phyloP scores from a whole-genome alignment of 2,888 invertebrate genomes.

The Spodoptera littoralis region DNA sequence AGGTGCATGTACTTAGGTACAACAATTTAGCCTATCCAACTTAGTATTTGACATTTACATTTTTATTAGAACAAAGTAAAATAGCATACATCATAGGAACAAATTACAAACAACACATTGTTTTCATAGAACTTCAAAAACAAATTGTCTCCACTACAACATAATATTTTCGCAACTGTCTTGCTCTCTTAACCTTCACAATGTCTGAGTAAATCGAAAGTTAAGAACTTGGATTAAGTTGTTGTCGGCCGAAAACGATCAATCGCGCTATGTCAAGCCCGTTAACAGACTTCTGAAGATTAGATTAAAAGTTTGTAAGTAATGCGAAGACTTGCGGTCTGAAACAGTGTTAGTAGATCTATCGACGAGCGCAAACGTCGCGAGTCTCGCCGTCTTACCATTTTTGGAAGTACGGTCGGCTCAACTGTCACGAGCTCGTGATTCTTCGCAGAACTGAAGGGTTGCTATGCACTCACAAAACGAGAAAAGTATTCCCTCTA shows the following conservation, averaged over 20 bases:
- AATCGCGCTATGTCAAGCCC: constrained; percentile 42
- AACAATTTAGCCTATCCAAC: no score
- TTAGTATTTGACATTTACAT: no score
- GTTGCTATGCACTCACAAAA: constrained; percentile 42
- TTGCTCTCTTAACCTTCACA: constrained; percentile 15
- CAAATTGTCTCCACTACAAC: constrained; percentile 8
- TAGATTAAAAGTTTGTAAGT: constrained; percentile 47
- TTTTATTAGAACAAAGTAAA: no score
- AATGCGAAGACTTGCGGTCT: constrained; percentile 36
- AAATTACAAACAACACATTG: no score
- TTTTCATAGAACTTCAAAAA: not conserved
- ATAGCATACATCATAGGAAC: no score
- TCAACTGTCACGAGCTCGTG: constrained; percentile 50
- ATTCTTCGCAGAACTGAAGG: constrained; percentile 66
- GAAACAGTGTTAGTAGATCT: constrained; percentile 45
- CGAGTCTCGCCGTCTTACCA: constrained; percentile 40
- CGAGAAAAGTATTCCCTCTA: constrained; percentile 45
- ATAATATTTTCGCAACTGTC: constrained; percentile 31
- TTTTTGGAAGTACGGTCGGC: constrained; percentile 46
- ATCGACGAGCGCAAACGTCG: constrained; percentile 33
- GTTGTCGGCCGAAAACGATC: constrained; percentile 41
- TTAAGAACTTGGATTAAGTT: constrained; percentile 47
- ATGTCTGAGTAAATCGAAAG: constrained; percentile 36
- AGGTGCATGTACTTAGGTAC: no score
- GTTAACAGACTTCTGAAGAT: constrained; percentile 43